phyloP scores from a whole-genome alignment of 2,797 vertebrate species.

The Podarcis lilfordi region DNA sequence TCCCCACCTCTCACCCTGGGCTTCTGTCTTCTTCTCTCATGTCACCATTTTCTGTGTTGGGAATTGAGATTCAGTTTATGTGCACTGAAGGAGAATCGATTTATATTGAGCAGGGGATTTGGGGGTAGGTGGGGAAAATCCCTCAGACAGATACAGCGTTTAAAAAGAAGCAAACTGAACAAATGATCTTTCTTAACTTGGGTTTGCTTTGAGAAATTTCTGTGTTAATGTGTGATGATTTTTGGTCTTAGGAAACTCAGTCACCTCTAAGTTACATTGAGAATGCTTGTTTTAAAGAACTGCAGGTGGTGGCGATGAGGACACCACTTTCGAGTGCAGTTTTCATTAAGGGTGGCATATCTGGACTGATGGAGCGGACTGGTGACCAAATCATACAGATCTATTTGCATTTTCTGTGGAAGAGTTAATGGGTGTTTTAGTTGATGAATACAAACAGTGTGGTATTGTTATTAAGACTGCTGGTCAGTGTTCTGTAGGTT shows the following conservation, averaged over 20 bases:
- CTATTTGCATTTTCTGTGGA: accelerated
- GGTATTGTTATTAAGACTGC: not conserved
- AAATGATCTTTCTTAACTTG: constrained; percentile 45
- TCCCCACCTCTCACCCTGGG: not conserved
- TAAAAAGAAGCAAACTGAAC: constrained; percentile 52
- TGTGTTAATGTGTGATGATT: constrained; percentile 36
- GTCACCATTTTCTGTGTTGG: constrained; percentile 26
- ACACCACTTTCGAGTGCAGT: not conserved
- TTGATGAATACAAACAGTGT: not conserved
- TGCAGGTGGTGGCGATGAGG: not conserved
- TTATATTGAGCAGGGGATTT: constrained; percentile 50
- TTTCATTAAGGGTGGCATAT: constrained; percentile 28
- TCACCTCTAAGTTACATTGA: constrained; percentile 29
- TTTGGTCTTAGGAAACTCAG: constrained; percentile 2
- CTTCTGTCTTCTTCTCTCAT: constrained; percentile 13
- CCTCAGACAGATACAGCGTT: constrained; percentile 42
- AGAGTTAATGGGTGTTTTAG: not conserved
- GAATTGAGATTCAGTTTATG: constrained; percentile 43
- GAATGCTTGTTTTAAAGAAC: constrained; percentile 48
- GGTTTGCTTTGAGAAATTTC: constrained; percentile 50
- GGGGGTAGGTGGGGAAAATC: constrained; percentile 4
- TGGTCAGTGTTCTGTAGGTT: not conserved
- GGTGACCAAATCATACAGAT: not conserved
- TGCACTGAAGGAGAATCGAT: constrained; percentile 15
- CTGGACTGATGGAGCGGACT: constrained; percentile 14